phyloP scores from a whole-genome alignment of 1,140 invertebrate genomes.

The Papilio aristodemus region DNA sequence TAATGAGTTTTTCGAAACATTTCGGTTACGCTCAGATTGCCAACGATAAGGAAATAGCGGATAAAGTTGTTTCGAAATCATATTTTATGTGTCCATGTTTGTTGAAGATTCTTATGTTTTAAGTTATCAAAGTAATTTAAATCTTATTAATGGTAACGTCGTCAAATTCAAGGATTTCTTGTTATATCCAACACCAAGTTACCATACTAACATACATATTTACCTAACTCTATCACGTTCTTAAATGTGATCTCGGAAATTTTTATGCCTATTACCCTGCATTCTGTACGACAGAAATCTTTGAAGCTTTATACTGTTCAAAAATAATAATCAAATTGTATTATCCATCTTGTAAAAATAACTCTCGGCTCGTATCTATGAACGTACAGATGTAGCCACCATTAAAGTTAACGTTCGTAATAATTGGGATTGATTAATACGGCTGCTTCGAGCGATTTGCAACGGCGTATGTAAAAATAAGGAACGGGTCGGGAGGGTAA shows the following conservation, averaged over 20 bases:
- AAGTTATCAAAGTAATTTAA: background rate
- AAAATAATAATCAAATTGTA: background rate
- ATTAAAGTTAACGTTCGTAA: background rate
- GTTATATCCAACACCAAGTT: too few species aligned
- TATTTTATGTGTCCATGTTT: slow-evolving; percentile 8
- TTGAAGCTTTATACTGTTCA: background rate
- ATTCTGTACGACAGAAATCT: too few species aligned
- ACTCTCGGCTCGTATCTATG: background rate
- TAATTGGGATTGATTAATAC: background rate
- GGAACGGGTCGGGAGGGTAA: slow-evolving; percentile 31
- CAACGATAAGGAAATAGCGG: slow-evolving; percentile 14
- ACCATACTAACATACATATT: too few species aligned
- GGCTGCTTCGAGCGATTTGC: slow-evolving; percentile 3
- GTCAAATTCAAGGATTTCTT: background rate
- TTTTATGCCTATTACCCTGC: too few species aligned
- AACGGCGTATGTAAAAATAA: slow-evolving; percentile 33
- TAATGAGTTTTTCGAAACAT: slow-evolving; percentile 32
- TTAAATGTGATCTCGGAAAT: too few species aligned
- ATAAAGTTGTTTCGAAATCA: slow-evolving; percentile 22
- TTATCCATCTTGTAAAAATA: background rate
- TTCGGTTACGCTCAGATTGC: slow-evolving; percentile 30
- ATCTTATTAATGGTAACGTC: background rate
- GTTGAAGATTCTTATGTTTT: background rate
- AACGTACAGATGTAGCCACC: background rate
- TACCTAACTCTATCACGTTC: too few species aligned